These are phyloP conservation scores for Tenthredo notha DNA, from an alignment of 2,888 invertebrate species.

Conservation along the genomic window DNA sequence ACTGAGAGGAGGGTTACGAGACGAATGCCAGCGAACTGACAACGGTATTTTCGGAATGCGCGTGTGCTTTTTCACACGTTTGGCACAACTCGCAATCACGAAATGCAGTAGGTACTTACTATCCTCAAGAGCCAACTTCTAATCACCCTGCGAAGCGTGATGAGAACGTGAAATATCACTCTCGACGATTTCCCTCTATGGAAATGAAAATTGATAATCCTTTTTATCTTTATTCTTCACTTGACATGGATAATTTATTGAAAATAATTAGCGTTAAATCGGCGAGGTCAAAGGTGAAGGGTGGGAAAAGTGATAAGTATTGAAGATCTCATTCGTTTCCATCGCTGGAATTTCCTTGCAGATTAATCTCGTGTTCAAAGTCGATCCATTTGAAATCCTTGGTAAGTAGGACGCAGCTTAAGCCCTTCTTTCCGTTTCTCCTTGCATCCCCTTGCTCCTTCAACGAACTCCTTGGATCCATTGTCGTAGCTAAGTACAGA, in stretches of 20 bases:
- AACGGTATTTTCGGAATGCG: conserved; percentile 50
- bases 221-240: neutral
- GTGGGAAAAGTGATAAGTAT: neutral
- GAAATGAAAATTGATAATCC: neutral
- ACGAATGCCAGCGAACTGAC: conserved; percentile 50
- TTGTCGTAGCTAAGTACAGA: conserved; percentile 74
- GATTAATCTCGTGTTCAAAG: conserved; percentile 68
- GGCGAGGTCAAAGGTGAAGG: neutral
- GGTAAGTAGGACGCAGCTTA: conserved; percentile 71
- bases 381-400: conserved; percentile 70
- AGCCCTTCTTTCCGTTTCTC: conserved; percentile 72
- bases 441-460: conserved; percentile 53
- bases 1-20: conserved; percentile 35
- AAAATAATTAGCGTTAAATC: neutral
- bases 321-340: conserved; percentile 39
- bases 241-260: neutral
- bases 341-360: conserved; percentile 60
- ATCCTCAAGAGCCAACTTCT: neutral
- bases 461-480: conserved; percentile 59
- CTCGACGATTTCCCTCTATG: neutral
- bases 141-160: neutral
- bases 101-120: neutral
- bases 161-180: neutral
- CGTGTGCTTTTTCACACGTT: conserved; percentile 35
- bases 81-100: conserved; percentile 22